Evolutionary conservation across 2,113 vertebrate species (phyloP), one percentile per base, ranked within the genome.

Genomic region (Pungitius pungitius): DNA sequence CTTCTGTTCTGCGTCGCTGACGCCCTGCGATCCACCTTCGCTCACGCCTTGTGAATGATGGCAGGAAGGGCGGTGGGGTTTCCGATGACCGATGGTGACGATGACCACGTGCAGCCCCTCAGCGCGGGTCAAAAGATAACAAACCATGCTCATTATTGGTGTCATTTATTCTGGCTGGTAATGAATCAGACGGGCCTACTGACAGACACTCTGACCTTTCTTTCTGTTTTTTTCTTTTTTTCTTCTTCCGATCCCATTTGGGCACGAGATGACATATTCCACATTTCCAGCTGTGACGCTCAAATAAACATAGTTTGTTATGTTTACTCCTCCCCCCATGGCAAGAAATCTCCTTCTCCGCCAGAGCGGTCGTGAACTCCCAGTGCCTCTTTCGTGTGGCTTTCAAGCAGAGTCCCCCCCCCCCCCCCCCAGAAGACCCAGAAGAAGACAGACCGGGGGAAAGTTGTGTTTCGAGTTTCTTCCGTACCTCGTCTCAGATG

Each of bases 401-500:
- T 91, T 78, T 63, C 37, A 12, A 64, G 82, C 84, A n/a, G 58
- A 87, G 77, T 35, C 85, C 61, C n/a, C n/a, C n/a, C n/a, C n/a
- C n/a, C n/a, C n/a, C n/a, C n/a, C n/a, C n/a, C 69, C 82, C 77
- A 84, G 71, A 84, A 83, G 72, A 75, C 2, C 77, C 65, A 67
- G 75, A 30, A 69, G 66, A 78, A 60, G 73, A 51, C 64, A 76
- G 72, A 82, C n/a, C 77, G 81, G 61, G 49, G 14, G 82, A 75
- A 85, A 78, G 77, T 85, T 87, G 75, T 88, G 91, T 85, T 90
- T 88, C n/a, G 18, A 84, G 75, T 81, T 87, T 82, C 71, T 66
- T 52, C 84, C 57, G 62, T 86, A 90, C 82, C 82, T 85, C 68
- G 3, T 85, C 67, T 89, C 89, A 90, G 87, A 90, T 90, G 89